A percentile compares a stretch with the other conserved stretches of the same genome.
These are phyloP conservation scores for Rafetus swinhoei DNA, from an alignment of 2,113 vertebrate genomes.

Conservation along the genomic window DNA sequence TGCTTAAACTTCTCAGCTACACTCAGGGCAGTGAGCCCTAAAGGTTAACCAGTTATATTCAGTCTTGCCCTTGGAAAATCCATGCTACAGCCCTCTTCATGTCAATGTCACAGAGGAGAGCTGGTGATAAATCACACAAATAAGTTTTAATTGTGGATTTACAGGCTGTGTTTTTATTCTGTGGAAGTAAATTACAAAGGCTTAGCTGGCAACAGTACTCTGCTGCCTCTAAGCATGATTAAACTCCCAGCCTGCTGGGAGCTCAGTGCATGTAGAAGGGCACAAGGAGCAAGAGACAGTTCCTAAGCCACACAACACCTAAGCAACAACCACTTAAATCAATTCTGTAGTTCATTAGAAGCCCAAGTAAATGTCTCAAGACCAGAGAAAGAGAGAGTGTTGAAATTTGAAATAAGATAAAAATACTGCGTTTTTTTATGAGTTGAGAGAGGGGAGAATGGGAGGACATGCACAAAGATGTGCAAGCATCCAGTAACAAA, in stretches of 20 bases:
- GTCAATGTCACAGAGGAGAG: neutral
- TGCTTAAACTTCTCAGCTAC: neutral
- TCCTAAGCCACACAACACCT: neutral
- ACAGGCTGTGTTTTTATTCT: neutral
- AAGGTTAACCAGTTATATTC: neutral
- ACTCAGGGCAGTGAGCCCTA: neutral
- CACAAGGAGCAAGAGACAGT: fast-evolving
- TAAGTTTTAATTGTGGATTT: neutral
- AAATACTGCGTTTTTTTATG: neutral
- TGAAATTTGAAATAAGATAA: neutral
- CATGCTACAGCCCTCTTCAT: neutral
- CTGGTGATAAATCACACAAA: neutral
- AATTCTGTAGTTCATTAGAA: neutral
- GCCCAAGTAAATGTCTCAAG: neutral
- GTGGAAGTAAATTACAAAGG: neutral
- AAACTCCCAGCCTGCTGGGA: neutral
- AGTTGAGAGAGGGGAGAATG: neutral
- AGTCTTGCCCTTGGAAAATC: neutral
- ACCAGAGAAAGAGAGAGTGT: constrained; percentile 2
- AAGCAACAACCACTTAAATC: neutral
- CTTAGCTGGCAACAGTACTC: neutral
- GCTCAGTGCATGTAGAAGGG: neutral
- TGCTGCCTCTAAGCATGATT: neutral
- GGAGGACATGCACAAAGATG: constrained; percentile 2
- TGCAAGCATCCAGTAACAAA: constrained; percentile 17